Percentiles rank a stretch among this genome's conserved stretches.
Evolutionary conservation across 2,113 vertebrate species (phyloP).

Genomic region (Xenus cinereus): DNA sequence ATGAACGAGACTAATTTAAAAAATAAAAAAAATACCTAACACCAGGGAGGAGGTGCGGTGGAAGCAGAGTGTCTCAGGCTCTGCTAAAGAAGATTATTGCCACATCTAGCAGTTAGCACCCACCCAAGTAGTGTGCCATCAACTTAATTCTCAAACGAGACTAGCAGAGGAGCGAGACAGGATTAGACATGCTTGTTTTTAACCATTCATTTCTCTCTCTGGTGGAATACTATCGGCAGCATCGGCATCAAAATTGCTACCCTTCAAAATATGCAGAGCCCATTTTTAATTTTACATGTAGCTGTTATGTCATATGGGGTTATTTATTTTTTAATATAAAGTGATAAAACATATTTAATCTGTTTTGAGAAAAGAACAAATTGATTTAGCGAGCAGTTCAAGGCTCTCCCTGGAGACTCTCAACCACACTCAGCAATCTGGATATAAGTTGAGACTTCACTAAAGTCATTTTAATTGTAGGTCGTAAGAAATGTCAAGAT

Average conservation of each 20-base stretch:
- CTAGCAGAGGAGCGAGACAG: constrained; percentile 34
- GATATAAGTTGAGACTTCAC: constrained; percentile 18
- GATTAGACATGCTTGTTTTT: constrained; percentile 70
- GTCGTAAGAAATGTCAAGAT: constrained; percentile 41
- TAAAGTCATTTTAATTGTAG: constrained; percentile 49
- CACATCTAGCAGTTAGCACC: constrained; percentile 42
- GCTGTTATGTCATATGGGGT: not conserved
- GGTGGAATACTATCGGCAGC: constrained; percentile 25
- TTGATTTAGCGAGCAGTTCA: constrained; percentile 44
- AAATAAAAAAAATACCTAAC: not conserved
- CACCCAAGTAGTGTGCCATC: constrained; percentile 46
- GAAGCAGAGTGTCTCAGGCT: not conserved
- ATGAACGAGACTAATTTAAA: not conserved
- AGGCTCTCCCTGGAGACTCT: constrained; percentile 31
- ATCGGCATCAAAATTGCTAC: constrained; percentile 44
- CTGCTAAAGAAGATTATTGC: constrained; percentile 35
- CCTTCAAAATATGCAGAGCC: not conserved
- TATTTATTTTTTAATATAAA: constrained; percentile 57
- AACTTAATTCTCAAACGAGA: constrained; percentile 44
- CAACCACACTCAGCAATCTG: constrained; percentile 24
- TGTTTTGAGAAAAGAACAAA: constrained; percentile 55
- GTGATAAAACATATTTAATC: constrained; percentile 48
- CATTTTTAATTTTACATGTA: constrained; percentile 15
- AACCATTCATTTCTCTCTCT: constrained; percentile 53
- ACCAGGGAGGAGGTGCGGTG: not conserved